These are phyloP conservation scores for Esperia sulphurella DNA, from an alignment of 2,888 invertebrate species.

Conservation along the genomic window DNA sequence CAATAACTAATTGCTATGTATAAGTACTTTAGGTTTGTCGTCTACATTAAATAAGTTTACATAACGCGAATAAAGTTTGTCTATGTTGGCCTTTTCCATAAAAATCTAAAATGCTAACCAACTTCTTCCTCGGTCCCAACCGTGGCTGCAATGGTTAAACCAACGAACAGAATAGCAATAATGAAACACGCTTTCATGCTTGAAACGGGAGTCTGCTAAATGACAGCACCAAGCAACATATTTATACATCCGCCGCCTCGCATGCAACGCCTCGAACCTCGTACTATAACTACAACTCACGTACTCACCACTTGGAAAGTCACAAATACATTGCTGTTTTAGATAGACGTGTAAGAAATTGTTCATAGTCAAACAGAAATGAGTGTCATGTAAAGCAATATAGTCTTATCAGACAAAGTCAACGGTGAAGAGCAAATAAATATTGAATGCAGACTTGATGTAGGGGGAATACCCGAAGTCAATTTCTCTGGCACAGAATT, in stretches of 20 bases:
- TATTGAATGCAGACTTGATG: conserved; percentile 31
- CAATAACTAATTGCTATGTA: too few species aligned
- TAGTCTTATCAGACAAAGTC: neutral
- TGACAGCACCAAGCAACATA: conserved; percentile 27
- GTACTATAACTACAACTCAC: neutral
- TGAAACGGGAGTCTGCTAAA: conserved; percentile 29
- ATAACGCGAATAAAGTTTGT: too few species aligned
- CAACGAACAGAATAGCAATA: conserved; percentile 29
- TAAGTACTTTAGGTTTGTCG: too few species aligned
- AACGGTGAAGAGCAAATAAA: conserved; percentile 32
- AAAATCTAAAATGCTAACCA: conserved; percentile 1
- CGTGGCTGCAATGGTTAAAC: conserved; percentile 18
- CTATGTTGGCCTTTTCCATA: neutral
- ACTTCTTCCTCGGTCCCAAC: neutral
- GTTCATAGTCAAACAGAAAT: conserved; percentile 11
- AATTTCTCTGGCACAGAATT: conserved; percentile 50
- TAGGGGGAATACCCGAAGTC: conserved; percentile 57
- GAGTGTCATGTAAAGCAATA: conserved; percentile 4
- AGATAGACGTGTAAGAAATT: conserved; percentile 3
- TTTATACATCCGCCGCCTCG: conserved; percentile 38
- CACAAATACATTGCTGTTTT: conserved; percentile 26
- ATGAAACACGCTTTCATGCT: conserved; percentile 43
- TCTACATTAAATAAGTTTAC: too few species aligned
- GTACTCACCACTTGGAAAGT: conserved; percentile 1
- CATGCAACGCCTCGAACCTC: conserved; percentile 18